Base-by-base conservation (phyloP, 1,140 invertebrate species). In the Philaenus spumarius region DNA sequence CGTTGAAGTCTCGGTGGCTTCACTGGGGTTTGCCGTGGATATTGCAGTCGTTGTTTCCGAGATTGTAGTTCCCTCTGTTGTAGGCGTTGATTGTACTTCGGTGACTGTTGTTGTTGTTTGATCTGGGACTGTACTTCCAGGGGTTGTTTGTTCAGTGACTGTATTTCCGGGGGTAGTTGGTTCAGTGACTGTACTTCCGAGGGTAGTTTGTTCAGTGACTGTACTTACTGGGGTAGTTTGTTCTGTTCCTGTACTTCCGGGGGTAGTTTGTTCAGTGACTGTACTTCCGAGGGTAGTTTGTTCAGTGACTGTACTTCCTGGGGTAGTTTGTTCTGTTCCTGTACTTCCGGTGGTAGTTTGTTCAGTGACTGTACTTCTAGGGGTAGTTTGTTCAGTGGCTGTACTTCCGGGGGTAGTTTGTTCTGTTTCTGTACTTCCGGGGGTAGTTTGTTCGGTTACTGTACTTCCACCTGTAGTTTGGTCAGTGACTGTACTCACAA, bases 171-270 rank as follows among this genome's bases (percentile, higher is more conserved):
- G 61, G 59, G 62, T 63, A 14, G 62, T 58, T 69, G 64, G 55
- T 63, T 61, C 59, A 22, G 66, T 74, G 61, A 68, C 71, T 67
- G 64, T 58, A 62, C 14, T 20, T 54, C n/a, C 19, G 22, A 35
- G 9, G 11, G 19, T 54, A 19, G 51, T 22, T 47, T 47, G 45
- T 20, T 47, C 45, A 2, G 45, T 47, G n/a, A 14, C n/a, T 51
- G n/a, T 20, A 40, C 11, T 19, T 1, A 46, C 68, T 48, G 59
- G 54, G 39, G 65, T 67, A n/a, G 62, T 59, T 20, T 53, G 45
- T 23, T 26, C n/a, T 67, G 40, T 48, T 65, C 17, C 45, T n/a
- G 39, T 40, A 17, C 14, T 4, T 3, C 3, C 23, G 23, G 34
- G 17, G 26, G 60, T 53, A 11, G 58, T 60, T 35, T 4, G 15